Evolutionary conservation across 2,113 vertebrate genomes (phyloP).

Genomic region (Formicarius rufipectus): DNA sequence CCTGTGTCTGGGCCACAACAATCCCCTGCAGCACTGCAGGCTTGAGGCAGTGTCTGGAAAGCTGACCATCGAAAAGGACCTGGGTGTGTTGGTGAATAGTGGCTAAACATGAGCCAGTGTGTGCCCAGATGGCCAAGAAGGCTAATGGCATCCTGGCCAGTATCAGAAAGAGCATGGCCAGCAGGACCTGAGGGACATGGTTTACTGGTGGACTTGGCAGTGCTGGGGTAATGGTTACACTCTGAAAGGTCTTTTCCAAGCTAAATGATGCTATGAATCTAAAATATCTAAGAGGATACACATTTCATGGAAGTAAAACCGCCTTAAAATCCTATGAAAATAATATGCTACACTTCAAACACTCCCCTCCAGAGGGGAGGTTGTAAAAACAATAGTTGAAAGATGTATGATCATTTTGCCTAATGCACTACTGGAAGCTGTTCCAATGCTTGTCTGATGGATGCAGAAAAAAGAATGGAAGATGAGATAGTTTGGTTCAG

Average conservation of each 20-base stretch:
- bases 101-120: neutral
- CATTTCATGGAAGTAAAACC: neutral
- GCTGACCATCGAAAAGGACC: rapidly evolving
- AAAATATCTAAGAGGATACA: neutral
- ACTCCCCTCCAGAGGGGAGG: neutral
- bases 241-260: neutral
- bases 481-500: neutral
- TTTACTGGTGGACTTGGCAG: neutral
- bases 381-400: conserved; percentile 30
- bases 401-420: neutral
- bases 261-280: neutral
- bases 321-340: neutral
- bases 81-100: rapidly evolving
- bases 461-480: neutral
- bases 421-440: conserved; percentile 17
- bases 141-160: neutral
- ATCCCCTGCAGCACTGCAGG: no score
- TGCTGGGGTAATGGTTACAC: neutral
- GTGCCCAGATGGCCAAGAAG: neutral
- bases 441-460: neutral
- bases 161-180: neutral
- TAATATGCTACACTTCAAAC: neutral
- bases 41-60: neutral
- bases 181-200: neutral
- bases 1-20: neutral